A percentile compares a stretch with the other conserved stretches of the same genome.
These are phyloP conservation scores for Enteromius anoplus DNA, from an alignment of 2,797 vertebrate genomes.

Conservation along the genomic window DNA sequence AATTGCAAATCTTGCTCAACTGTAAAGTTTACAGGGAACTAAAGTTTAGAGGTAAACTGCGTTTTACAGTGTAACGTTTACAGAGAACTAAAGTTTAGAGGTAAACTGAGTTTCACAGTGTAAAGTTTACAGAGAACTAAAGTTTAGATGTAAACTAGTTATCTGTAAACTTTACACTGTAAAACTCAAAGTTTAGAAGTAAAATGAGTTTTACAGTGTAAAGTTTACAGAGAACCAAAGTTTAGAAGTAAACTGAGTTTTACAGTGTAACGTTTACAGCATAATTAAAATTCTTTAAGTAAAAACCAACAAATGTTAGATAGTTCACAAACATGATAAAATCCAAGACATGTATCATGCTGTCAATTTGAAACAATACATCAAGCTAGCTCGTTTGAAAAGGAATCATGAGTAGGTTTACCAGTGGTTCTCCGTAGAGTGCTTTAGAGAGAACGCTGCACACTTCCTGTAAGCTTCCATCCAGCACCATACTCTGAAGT, in stretches of 20 bases:
- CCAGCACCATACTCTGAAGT: conserved; percentile 91
- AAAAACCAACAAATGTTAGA: not conserved
- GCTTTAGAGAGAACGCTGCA: conserved; percentile 93
- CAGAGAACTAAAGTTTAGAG: not conserved
- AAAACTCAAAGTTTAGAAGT: not conserved
- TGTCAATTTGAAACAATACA: not conserved
- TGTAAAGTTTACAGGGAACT: not conserved
- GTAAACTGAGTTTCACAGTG: not conserved
- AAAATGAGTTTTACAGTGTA: not conserved
- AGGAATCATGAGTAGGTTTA: conserved; percentile 67
- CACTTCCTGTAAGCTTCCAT: conserved; percentile 94
- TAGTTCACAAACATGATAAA: not conserved
- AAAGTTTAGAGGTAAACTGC: too few species aligned
- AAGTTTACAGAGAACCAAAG: not conserved
- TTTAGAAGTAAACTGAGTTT: not conserved
- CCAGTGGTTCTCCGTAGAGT: conserved; percentile 95
- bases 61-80: not conserved
- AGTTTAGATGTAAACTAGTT: not conserved
- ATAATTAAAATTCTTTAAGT: not conserved
- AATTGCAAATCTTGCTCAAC: not conserved
- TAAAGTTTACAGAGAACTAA: not conserved
- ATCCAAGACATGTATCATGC: not conserved
- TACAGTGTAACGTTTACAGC: not conserved
- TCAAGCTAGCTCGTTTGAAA: not conserved
- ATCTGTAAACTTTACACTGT: too few species aligned